Percentiles rank a stretch among this genome's conserved stretches.
Conservation (phyloP, 1,140 invertebrate species). For the Brachionus angularis region DNA sequence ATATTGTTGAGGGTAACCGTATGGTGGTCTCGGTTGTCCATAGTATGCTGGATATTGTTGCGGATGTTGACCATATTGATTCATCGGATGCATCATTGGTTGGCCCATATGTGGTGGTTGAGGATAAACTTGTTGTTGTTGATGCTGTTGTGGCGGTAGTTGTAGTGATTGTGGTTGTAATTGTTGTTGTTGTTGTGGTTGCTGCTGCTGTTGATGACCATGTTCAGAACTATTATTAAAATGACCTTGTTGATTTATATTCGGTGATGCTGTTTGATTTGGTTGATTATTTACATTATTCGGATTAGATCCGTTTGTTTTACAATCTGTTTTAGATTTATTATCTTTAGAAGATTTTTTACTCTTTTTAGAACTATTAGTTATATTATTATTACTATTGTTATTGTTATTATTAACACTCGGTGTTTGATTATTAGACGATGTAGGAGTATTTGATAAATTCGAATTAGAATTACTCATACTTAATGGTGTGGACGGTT, state of each 20-base stretch:
- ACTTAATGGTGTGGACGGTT: no score
- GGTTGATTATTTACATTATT: conserved; percentile 56
- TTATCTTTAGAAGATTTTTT: conserved; percentile 45
- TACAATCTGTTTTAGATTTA: conserved; percentile 45
- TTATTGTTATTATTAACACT: conserved; percentile 46
- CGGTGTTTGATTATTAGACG: no score
- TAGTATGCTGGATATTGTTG: conserved; percentile 23
- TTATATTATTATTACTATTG: conserved; percentile 47
- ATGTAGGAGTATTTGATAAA: no score
- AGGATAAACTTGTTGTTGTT: not conserved
- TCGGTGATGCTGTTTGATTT: no score
- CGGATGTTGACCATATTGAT: not conserved
- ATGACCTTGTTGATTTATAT: conserved; percentile 48
- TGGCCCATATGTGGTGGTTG: no score
- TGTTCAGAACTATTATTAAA: not conserved
- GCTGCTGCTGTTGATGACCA: conserved; percentile 10
- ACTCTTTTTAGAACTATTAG: conserved; percentile 47
- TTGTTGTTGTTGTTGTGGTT: not conserved
- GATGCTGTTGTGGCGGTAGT: not conserved
- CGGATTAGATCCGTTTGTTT: conserved; percentile 57
- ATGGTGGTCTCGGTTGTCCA: conserved; percentile 6
- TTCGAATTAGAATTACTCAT: no score
- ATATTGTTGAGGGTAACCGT: not conserved
- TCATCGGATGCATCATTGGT: conserved; percentile 33
- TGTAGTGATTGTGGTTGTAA: not conserved